phyloP scores from a whole-genome alignment of 2,888 invertebrate species.

The Drosophila rellima region DNA sequence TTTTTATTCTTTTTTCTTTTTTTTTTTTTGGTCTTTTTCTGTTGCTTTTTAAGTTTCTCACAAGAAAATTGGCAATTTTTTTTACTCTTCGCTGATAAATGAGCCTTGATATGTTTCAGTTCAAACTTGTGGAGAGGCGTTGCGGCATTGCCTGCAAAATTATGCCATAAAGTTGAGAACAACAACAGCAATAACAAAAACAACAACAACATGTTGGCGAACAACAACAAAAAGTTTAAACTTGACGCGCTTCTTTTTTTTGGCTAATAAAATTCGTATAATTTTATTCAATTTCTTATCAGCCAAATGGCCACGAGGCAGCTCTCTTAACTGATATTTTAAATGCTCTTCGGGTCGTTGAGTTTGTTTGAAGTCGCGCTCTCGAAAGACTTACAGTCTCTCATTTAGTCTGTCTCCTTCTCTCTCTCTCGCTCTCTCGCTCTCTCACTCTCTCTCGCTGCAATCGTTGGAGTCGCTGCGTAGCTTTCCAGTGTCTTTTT shows the following conservation, averaged over 20 bases:
- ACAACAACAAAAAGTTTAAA: background rate
- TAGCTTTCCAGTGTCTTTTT: conserved; percentile 76
- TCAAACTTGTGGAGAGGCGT: conserved; percentile 47
- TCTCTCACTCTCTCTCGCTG: conserved; percentile 2
- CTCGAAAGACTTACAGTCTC: conserved; percentile 8
- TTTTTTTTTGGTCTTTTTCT: conserved; percentile 8
- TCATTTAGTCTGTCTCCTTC: background rate
- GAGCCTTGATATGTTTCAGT: conserved; percentile 61
- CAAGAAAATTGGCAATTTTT: conserved; percentile 58
- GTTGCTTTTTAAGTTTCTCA: conserved; percentile 47
- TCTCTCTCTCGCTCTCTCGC: background rate
- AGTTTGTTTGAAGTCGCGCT: background rate
- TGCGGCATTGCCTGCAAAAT: conserved; percentile 46
- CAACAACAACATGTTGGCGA: background rate
- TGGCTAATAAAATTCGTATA: conserved; percentile 69
- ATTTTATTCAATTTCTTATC: conserved; percentile 79
- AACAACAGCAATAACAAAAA: background rate
- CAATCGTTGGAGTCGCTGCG: conserved; percentile 44
- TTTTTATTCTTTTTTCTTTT: conserved; percentile 7
- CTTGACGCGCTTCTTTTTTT: conserved; percentile 40
- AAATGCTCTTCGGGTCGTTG: conserved; percentile 33
- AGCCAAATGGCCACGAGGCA: conserved; percentile 55
- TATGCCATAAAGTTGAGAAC: conserved; percentile 41
- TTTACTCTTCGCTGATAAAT: conserved; percentile 63
- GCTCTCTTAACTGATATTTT: conserved; percentile 32